A percentile compares a stretch with the other conserved stretches of the same genome.
phyloP scores from a whole-genome alignment of 92 coral and sea anemone genomes.

The Muricea muricata region DNA sequence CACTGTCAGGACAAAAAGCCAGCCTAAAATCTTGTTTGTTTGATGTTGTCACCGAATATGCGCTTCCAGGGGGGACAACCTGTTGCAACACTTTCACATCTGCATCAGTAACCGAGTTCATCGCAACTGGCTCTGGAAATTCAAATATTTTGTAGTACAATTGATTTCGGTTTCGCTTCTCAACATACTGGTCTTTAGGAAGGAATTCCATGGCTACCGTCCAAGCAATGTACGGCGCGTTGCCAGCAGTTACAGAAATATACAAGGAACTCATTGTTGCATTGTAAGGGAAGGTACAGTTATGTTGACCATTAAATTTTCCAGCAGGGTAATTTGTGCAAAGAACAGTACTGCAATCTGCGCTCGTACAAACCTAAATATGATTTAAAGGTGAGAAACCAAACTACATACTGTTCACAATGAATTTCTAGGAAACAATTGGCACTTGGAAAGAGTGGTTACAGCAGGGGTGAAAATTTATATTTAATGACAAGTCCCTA shows the following conservation, averaged over 20 bases:
- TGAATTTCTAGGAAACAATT: too few relatives aligned
- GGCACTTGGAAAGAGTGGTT: neutral
- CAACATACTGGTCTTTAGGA: conserved; percentile 1
- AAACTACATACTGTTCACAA: neutral
- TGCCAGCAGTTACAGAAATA: conserved; percentile 49
- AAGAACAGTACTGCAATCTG: conserved; percentile 19
- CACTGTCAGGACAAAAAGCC: conserved; percentile 52
- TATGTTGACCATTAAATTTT: conserved; percentile 48
- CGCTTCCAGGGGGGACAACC: conserved; percentile 25
- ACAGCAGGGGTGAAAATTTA: too few relatives aligned
- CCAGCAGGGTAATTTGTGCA: conserved; percentile 52
- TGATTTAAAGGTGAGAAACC: neutral
- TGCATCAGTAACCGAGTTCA: neutral
- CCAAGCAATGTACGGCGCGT: conserved; percentile 55
- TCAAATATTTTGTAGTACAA: neutral
- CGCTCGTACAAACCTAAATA: conserved; percentile 35
- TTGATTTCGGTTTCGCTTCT: conserved; percentile 17
- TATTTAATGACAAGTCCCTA: too few relatives aligned
- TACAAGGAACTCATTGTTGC: conserved; percentile 29
- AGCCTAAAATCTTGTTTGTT: conserved; percentile 19
- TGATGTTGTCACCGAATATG: conserved; percentile 39
- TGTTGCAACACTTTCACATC: conserved; percentile 42
- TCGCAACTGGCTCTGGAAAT: conserved; percentile 33
- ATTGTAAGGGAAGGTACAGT: conserved; percentile 54
- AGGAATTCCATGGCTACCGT: conserved; percentile 49